Evolutionary conservation across 2,113 vertebrate genomes (phyloP).

Genomic region (Ictidomys tridecemlineatus): DNA sequence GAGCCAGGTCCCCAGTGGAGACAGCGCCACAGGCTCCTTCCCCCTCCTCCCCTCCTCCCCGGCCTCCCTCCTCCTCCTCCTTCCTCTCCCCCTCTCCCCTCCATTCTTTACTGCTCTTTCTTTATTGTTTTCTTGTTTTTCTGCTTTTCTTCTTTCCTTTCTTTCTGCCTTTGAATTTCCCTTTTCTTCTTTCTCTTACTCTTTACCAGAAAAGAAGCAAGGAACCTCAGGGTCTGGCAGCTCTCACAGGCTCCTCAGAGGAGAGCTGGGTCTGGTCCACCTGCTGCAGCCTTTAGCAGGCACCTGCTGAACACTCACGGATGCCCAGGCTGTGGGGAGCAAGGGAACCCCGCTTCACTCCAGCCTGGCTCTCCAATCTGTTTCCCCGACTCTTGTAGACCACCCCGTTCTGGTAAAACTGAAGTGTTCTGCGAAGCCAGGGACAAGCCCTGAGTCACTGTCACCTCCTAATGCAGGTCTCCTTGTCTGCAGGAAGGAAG

Average conservation of each 20-base stretch:
- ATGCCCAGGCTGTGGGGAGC: accelerated
- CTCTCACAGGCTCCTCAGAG: not conserved
- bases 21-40: no score
- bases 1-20: not conserved
- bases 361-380: no score
- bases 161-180: accelerated
- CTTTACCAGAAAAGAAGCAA: not conserved
- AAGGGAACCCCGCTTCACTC: not conserved
- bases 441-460: not conserved
- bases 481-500: not conserved
- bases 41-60: accelerated
- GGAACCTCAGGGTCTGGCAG: not conserved
- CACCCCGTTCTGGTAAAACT: not conserved
- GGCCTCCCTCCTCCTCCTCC: accelerated
- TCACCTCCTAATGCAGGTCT: not conserved
- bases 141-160: accelerated
- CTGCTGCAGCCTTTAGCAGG: accelerated
- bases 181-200: not conserved
- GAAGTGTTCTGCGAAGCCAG: not conserved
- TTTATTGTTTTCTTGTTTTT: no score
- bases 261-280: not conserved
- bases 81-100: no score
- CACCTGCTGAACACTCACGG: not conserved
- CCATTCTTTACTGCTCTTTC: accelerated
- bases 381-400: no score